phyloP scores from a whole-genome alignment of 2,113 vertebrate species.

The Ibidorhyncha struthersii region DNA sequence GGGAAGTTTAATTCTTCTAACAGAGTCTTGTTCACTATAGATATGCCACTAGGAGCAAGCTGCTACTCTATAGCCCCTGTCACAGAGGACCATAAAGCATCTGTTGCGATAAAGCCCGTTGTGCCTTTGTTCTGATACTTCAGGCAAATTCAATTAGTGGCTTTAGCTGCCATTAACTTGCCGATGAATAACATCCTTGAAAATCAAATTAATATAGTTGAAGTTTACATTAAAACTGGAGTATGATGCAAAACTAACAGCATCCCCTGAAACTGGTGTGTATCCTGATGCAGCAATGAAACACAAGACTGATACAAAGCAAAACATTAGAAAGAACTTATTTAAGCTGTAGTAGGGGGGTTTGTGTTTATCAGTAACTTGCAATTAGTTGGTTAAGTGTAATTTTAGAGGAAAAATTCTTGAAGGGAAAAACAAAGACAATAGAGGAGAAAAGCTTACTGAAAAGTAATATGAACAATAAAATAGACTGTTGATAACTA shows the following conservation, averaged over 20 bases:
- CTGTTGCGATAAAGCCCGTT: not conserved
- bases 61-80: not conserved
- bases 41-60: not conserved
- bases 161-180: not conserved
- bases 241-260: not conserved
- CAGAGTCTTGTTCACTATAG: not conserved
- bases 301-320: not conserved
- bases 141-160: not conserved
- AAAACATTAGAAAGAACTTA: not conserved
- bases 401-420: not conserved
- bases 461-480: not conserved
- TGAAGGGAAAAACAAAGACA: not conserved
- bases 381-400: not conserved
- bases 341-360: not conserved
- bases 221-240: not conserved
- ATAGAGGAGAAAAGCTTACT: not conserved
- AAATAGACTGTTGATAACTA: not conserved
- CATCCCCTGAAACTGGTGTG: not conserved
- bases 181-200: not conserved
- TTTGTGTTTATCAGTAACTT: not conserved
- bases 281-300: not conserved
- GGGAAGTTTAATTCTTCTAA: not conserved
- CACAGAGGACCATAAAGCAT: not conserved
- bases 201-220: not conserved
- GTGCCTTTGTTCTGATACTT: not conserved